A percentile compares a stretch with the other conserved stretches of the same genome.
phyloP scores from a whole-genome alignment of 1,140 invertebrate genomes.

The Drosophila baimaii region DNA sequence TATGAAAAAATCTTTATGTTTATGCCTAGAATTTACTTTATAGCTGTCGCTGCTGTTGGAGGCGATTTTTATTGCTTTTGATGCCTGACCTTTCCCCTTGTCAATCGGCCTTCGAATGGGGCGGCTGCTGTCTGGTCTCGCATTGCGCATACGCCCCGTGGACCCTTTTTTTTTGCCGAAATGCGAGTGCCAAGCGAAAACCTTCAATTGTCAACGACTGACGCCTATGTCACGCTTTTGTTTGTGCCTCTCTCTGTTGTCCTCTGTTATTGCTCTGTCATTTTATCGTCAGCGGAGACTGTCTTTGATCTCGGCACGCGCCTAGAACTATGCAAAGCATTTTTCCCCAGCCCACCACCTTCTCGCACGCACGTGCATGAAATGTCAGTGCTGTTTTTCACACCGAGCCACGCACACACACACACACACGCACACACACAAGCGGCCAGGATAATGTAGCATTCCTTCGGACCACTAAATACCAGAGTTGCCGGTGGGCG shows the following conservation, averaged over 20 bases:
- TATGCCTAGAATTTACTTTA: conserved; percentile 23
- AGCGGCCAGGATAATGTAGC: conserved; percentile 9
- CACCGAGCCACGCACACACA: conserved; percentile 2
- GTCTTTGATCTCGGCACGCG: conserved; percentile 62
- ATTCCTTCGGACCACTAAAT: conserved; percentile 40
- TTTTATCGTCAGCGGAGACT: conserved; percentile 63
- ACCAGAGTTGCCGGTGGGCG: conserved; percentile 1
- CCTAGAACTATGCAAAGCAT: conserved; percentile 64
- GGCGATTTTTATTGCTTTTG: conserved; percentile 67
- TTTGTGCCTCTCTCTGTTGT: conserved; percentile 24
- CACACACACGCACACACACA: conserved; percentile 11
- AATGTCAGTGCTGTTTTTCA: conserved; percentile 54
- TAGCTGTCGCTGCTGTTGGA: conserved; percentile 5
- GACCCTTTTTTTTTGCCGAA: conserved; percentile 20
- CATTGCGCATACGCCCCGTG: conserved; percentile 66
- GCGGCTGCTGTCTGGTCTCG: conserved; percentile 37
- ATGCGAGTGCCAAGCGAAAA: conserved; percentile 60
- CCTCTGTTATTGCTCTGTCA: conserved; percentile 68
- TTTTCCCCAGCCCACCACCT: conserved; percentile 33
- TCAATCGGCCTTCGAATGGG: conserved; percentile 30
- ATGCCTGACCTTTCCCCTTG: conserved; percentile 34
- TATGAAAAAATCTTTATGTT: conserved; percentile 10
- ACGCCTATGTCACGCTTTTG: conserved; percentile 36
- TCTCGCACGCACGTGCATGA: conserved; percentile 57
- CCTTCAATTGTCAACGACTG: conserved; percentile 66